phyloP scores from a whole-genome alignment of 2,113 vertebrate species.

The Tiliqua scincoides region DNA sequence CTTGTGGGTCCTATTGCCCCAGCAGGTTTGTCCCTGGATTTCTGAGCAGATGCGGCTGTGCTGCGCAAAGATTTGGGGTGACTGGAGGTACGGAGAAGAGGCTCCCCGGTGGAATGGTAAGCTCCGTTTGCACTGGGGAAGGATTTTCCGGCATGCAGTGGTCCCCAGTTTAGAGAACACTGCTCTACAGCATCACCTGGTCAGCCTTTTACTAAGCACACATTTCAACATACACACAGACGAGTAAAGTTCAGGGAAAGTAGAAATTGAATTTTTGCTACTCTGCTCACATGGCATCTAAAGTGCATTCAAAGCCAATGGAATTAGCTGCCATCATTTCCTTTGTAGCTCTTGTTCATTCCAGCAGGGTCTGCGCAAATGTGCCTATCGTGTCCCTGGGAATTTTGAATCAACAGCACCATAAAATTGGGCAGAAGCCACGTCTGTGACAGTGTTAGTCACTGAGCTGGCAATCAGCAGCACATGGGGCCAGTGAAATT shows the following conservation, averaged over 20 bases:
- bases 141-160: too few species aligned
- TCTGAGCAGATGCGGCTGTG: too few species aligned
- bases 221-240: not conserved
- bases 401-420: constrained; percentile 1
- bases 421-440: not conserved
- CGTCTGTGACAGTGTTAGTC: not conserved
- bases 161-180: too few species aligned
- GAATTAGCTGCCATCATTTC: not conserved
- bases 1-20: too few species aligned
- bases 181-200: not conserved
- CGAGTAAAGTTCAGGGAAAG: not conserved
- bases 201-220: not conserved
- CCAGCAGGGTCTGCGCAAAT: not conserved
- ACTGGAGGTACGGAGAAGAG: too few species aligned
- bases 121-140: too few species aligned
- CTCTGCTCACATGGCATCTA: not conserved
- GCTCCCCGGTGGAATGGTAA: too few species aligned
- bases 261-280: not conserved
- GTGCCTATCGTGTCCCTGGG: not conserved
- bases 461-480: not conserved
- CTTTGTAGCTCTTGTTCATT: not conserved
- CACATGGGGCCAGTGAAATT: not conserved
- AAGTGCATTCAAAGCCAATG: not conserved
- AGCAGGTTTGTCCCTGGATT: too few species aligned
- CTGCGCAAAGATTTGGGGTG: too few species aligned